Evolutionary conservation across 2,113 vertebrate genomes (phyloP).

Genomic region (Corynorhinus townsendii): DNA sequence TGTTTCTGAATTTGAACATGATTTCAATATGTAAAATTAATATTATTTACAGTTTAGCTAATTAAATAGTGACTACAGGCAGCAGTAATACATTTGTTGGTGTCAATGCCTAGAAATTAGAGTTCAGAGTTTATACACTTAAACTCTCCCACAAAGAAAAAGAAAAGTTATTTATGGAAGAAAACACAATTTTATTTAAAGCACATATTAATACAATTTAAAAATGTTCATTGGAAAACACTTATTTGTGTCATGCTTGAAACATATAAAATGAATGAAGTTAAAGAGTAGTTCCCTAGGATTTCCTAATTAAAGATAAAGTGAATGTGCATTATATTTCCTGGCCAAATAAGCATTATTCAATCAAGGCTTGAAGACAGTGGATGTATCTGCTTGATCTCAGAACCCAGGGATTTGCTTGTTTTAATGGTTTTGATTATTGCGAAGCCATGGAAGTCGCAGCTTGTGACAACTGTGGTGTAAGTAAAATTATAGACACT

Average conservation of each 20-base stretch:
- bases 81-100: neutral
- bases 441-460: neutral
- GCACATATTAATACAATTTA: neutral
- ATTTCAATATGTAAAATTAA: neutral
- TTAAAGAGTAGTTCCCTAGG: neutral
- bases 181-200: neutral
- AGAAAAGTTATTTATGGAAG: neutral
- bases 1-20: neutral
- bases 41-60: neutral
- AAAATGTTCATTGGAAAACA: neutral
- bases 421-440: neutral
- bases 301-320: neutral
- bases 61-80: neutral
- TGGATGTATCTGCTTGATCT: neutral
- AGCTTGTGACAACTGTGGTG: neutral
- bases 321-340: neutral
- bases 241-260: neutral
- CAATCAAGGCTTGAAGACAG: neutral
- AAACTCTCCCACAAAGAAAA: neutral
- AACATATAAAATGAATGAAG: neutral
- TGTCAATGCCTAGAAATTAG: neutral
- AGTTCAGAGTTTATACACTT: neutral
- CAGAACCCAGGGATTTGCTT: neutral
- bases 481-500: neutral
- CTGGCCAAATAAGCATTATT: neutral